Conservation (phyloP, 2,888 invertebrate genomes). For the Plebejus argus region DNA sequence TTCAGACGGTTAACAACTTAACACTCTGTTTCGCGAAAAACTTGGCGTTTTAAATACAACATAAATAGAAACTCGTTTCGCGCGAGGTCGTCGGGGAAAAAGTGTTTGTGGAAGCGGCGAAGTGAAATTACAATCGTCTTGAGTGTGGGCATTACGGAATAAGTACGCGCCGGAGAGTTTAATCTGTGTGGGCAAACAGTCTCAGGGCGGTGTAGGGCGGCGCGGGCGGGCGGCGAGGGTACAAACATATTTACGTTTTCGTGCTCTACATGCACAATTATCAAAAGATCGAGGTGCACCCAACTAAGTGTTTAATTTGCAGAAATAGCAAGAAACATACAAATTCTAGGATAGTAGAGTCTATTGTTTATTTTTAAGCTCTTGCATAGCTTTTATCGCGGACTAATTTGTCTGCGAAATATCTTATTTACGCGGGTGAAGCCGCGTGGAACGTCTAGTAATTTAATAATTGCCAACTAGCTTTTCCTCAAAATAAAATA, state of each 20-base stretch:
- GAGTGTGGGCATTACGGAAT: slow-evolving; percentile 47
- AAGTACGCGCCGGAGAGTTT: slow-evolving; percentile 52
- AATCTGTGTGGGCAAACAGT: slow-evolving; percentile 66
- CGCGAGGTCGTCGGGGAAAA: neutral
- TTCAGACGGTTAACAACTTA: neutral
- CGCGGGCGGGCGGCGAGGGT: neutral
- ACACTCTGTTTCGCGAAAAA: neutral
- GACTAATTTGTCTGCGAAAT: too few relatives aligned
- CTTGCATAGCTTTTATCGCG: too few relatives aligned
- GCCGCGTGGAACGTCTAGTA: too few relatives aligned
- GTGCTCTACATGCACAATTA: neutral
- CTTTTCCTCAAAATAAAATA: too few relatives aligned
- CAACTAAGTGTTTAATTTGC: too few relatives aligned
- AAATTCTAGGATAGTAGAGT: neutral
- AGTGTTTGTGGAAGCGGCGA: slow-evolving; percentile 28
- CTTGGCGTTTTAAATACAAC: neutral
- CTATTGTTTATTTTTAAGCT: too few relatives aligned
- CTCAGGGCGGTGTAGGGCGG: slow-evolving; percentile 6
- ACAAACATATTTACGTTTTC: slow-evolving; percentile 17
- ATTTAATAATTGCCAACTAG: too few relatives aligned
- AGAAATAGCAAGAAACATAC: neutral
- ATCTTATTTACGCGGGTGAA: too few relatives aligned
- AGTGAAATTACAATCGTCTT: slow-evolving; percentile 40
- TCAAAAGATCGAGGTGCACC: neutral
- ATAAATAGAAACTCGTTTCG: slow-evolving; percentile 7